A percentile compares a stretch with the other conserved stretches of the same genome.
Conservation (phyloP, 2,797 vertebrate genomes). For the Coracias cyanogaster region DNA sequence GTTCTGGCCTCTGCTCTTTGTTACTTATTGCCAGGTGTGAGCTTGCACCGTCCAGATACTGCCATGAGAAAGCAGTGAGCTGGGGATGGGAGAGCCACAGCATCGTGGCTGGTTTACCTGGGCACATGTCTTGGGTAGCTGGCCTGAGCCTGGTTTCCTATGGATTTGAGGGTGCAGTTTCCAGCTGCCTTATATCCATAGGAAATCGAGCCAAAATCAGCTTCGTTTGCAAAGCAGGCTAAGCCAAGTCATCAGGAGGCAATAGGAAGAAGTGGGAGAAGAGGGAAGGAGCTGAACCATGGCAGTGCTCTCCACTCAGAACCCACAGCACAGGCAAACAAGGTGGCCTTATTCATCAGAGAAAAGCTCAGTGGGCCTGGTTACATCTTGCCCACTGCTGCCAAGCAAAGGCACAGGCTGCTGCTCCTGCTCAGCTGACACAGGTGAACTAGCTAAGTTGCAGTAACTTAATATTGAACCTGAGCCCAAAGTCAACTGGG, state of each 20-base stretch:
- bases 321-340: accelerated
- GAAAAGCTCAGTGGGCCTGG: not conserved
- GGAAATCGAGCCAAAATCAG: not conserved
- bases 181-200: accelerated
- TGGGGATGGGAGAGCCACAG: not conserved
- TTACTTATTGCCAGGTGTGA: slow-evolving; percentile 17
- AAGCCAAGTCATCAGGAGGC: accelerated
- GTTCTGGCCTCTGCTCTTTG: not conserved
- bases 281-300: not conserved
- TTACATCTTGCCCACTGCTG: not conserved
- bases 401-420: not conserved
- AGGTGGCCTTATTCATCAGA: not conserved
- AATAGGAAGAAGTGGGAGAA: not conserved
- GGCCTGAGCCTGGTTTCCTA: not conserved
- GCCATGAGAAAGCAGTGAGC: accelerated
- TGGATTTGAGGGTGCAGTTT: not conserved
- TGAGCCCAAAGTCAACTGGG: not conserved
- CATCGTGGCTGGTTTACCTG: accelerated
- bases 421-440: not conserved
- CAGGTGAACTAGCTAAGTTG: not conserved
- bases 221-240: not conserved
- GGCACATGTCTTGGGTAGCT: accelerated
- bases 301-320: not conserved
- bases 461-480: not conserved
- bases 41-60: accelerated